Evolutionary conservation across 2,888 invertebrate genomes (phyloP), one percentile per base, ranked within the genome.

Genomic region (Prosopocoilus inquinatus): DNA sequence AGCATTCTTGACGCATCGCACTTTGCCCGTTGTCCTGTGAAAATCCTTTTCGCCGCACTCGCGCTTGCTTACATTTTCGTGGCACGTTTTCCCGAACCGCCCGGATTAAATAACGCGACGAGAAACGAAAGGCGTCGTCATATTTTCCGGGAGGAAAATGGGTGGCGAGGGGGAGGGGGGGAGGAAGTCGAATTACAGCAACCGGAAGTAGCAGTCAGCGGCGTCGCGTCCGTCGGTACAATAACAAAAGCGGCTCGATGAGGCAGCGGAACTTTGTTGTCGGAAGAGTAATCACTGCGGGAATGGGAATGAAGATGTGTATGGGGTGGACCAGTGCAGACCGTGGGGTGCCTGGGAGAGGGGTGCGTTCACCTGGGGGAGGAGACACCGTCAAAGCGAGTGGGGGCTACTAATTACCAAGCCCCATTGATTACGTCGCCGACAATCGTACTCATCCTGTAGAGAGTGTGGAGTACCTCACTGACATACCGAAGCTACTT

Each of bases 321-420:
- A 67, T 65, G 66, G 68, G 68, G 67, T 65, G 66, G 64, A 53
- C 61, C 64, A 65, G 69, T 66, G 66, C 67, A 67, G 64, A 65
- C 61, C 61, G 74, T 74, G 76, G 76, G 79, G 76, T 75, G 75
- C 72, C 69, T 69, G 73, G 68, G 64, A 60, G 66, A 62, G 60
- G 59, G 55, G 55, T 57, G 63, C 43, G 32, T 53, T 48, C 47
- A 47, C 53, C 48, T 47, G 50, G 58, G 63, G 60, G 51, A 36
- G 33, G 50, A 50, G 50, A 43, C 56, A 58, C 60, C 55, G 61
- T 60, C 64, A 63, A 60, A 58, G 58, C 59, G 57, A 61, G 63
- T 63, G 61, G 64, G 64, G 64, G 61, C 55, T 57, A 59, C 58
- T 61, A 63, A 64, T 63, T 64, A 61, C 60, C 47, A 20, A 41